phyloP scores from a whole-genome alignment of 2,888 invertebrate genomes.

The Dione juno region DNA sequence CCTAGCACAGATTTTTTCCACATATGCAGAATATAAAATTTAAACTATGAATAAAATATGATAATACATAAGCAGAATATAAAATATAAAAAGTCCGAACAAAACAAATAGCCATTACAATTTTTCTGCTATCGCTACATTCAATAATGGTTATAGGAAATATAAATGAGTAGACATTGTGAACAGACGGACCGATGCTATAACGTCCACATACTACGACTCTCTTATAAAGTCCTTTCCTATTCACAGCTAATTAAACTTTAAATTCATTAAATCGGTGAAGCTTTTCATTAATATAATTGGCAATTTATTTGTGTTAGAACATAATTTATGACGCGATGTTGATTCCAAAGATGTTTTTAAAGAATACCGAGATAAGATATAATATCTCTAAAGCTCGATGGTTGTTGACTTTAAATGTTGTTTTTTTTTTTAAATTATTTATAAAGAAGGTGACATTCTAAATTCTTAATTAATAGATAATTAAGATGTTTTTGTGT shows the following conservation, averaged over 20 bases:
- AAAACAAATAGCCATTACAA: no score
- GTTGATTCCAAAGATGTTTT: constrained; percentile 11
- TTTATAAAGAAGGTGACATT: no score
- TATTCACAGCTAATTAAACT: constrained; percentile 37
- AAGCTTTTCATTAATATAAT: constrained; percentile 38
- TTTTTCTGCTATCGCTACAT: constrained; percentile 14
- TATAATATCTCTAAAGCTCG: background rate
- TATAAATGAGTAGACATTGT: constrained; percentile 60
- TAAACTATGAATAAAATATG: no score
- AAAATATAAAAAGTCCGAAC: no score
- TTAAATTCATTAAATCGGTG: constrained; percentile 31
- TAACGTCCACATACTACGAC: constrained; percentile 26
- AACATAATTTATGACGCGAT: constrained; percentile 24
- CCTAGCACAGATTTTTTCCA: no score
- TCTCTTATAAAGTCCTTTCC: constrained; percentile 44
- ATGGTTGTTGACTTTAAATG: background rate
- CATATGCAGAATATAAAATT: no score
- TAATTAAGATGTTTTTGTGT: no score
- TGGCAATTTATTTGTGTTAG: constrained; percentile 38
- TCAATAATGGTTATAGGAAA: constrained; percentile 25
- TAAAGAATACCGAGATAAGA: constrained; percentile 10
- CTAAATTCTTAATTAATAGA: no score
- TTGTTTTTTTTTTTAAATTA: background rate
- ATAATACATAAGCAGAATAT: no score
- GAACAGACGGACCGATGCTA: constrained; percentile 45